Evolutionary conservation across 2,113 vertebrate genomes (phyloP).

Genomic region (Bubalus kerabau): DNA sequence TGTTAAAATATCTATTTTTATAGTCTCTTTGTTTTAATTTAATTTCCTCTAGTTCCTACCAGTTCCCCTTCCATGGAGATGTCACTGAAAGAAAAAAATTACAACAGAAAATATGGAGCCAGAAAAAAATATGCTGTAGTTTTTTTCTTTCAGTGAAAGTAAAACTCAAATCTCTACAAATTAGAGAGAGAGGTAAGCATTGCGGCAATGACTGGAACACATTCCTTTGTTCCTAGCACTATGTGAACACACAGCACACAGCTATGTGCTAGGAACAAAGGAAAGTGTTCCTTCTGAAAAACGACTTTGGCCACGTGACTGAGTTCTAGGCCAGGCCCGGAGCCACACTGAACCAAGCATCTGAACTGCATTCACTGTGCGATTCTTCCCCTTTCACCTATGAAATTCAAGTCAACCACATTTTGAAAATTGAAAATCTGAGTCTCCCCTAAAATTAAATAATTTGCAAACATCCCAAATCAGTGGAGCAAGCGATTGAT

Average conservation of each 20-base stretch:
- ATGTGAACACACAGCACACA: too few relatives aligned
- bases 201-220: neutral
- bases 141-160: neutral
- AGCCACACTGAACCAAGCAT: neutral
- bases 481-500: neutral
- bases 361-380: neutral
- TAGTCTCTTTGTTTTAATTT: neutral
- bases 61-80: neutral
- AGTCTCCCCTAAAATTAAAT: neutral
- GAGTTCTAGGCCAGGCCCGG: neutral
- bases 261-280: too few relatives aligned
- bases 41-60: neutral
- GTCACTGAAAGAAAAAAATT: neutral
- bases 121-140: neutral
- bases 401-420: neutral
- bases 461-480: neutral
- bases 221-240: neutral
- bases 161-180: neutral
- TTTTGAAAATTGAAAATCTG: neutral
- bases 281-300: neutral
- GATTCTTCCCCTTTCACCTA: neutral
- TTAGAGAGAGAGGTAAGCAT: neutral
- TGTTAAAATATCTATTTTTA: neutral
- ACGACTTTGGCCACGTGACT: neutral
- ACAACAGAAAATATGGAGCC: neutral